A percentile compares a stretch with the other conserved stretches of the same genome.
Evolutionary conservation across 2,113 vertebrate species (phyloP).

Genomic region (Coptodon bakossiorum): DNA sequence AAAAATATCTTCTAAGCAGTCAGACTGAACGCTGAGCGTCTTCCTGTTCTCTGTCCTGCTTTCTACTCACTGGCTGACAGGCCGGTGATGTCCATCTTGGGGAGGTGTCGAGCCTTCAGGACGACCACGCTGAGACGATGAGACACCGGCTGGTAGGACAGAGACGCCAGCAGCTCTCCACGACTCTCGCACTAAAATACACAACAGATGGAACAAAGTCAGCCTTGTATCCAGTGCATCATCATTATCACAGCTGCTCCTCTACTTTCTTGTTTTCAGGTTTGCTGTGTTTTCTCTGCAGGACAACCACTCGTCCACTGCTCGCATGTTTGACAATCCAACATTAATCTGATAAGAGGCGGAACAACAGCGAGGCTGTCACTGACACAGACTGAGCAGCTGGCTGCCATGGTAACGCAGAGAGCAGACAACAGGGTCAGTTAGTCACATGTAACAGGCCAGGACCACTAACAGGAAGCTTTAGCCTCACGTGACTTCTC

Average conservation of each 20-base stretch:
- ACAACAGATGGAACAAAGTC: neutral
- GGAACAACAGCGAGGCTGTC: neutral
- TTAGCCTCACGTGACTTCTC: too few relatives aligned
- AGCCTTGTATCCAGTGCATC: accelerated
- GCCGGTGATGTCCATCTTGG: conserved; percentile 95
- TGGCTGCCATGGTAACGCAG: neutral
- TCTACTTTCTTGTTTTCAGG: neutral
- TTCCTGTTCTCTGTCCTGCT: neutral
- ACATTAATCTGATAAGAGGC: neutral
- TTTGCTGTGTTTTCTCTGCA: neutral
- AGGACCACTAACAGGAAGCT: neutral
- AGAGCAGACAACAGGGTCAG: neutral
- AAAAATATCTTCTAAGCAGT: neutral
- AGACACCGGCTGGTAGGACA: conserved; percentile 93
- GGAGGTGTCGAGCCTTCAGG: conserved; percentile 91
- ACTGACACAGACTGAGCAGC: neutral
- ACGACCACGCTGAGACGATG: conserved; percentile 96
- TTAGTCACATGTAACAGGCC: neutral
- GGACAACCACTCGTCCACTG: neutral
- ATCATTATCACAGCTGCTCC: neutral
- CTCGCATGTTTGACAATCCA: neutral
- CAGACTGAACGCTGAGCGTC: neutral
- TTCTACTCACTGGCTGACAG: conserved; percentile 90
- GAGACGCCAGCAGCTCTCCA: conserved; percentile 90
- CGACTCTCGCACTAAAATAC: conserved; percentile 79